phyloP scores from a whole-genome alignment of 2,797 vertebrate genomes.

The Acestrorhynchus altus region DNA sequence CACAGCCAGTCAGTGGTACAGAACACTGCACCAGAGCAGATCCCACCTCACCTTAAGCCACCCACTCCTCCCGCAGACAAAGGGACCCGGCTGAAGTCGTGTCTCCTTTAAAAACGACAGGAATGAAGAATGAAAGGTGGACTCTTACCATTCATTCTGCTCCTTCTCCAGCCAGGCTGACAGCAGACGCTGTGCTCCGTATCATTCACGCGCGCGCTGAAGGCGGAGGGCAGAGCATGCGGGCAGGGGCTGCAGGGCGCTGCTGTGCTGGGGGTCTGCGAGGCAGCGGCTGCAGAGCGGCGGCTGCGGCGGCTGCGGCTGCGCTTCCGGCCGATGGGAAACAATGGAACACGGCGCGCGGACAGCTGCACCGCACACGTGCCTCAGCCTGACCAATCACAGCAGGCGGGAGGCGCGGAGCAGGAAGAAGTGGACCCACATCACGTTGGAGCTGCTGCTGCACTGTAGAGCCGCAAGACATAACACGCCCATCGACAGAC shows the following conservation, averaged over 20 bases:
- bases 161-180: conserved; percentile 52
- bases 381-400: conserved; percentile 76
- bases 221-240: neutral
- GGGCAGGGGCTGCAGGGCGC: conserved; percentile 5
- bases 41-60: conserved; percentile 22
- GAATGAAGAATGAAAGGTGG: conserved; percentile 24
- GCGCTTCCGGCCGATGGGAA: conserved; percentile 74
- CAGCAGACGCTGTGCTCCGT: conserved; percentile 26
- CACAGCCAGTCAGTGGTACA: conserved; percentile 8
- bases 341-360: conserved; percentile 80
- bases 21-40: conserved; percentile 17
- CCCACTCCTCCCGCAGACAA: neutral
- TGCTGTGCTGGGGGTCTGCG: neutral
- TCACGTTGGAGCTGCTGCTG: neutral
- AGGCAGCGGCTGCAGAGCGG: neutral
- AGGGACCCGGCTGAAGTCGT: neutral
- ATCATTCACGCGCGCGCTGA: neutral
- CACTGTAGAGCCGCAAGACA: neutral
- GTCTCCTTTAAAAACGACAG: neutral
- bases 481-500: neutral
- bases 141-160: conserved; percentile 79
- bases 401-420: conserved; percentile 31
- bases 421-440: neutral
- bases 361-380: conserved; percentile 77
- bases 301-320: neutral